These are phyloP conservation scores for Trachemys scripta DNA, from an alignment of 2,113 vertebrate species.

Conservation along the genomic window DNA sequence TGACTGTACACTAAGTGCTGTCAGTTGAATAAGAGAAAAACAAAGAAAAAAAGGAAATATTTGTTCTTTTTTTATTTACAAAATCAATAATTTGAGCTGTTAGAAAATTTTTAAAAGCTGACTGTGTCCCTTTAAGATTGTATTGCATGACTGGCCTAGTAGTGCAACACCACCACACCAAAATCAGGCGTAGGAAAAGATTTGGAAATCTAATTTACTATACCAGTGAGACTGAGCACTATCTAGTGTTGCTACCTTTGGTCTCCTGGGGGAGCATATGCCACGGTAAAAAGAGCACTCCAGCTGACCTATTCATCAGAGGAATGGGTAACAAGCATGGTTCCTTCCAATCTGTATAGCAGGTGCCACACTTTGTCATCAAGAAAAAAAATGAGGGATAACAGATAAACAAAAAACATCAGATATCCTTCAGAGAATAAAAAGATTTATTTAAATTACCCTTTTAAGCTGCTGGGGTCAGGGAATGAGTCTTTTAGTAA, in stretches of 20 bases:
- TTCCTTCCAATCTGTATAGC: not conserved
- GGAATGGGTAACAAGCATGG: not conserved
- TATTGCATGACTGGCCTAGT: not conserved
- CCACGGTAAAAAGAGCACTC: not conserved
- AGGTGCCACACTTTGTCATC: not conserved
- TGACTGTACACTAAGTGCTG: not conserved
- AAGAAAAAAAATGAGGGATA: not conserved
- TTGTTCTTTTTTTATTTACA: slow-evolving; percentile 4
- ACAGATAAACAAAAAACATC: not conserved
- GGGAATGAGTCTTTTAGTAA: not conserved
- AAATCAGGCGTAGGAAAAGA: not conserved
- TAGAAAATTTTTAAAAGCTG: not conserved
- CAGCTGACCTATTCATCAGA: slow-evolving; percentile 35
- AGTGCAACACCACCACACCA: not conserved
- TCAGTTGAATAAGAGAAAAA: not conserved
- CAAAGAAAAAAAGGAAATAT: not conserved
- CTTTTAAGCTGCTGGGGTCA: not conserved
- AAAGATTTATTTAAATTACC: not conserved
- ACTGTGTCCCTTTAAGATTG: not conserved
- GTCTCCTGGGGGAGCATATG: not conserved
- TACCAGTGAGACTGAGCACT: not conserved
- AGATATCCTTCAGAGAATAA: slow-evolving; percentile 32
- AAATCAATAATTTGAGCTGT: slow-evolving; percentile 5
- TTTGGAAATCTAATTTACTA: slow-evolving; percentile 20
- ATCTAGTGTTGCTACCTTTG: not conserved